phyloP scores from a whole-genome alignment of 2,888 invertebrate genomes.

The Drosophila anomalata region DNA sequence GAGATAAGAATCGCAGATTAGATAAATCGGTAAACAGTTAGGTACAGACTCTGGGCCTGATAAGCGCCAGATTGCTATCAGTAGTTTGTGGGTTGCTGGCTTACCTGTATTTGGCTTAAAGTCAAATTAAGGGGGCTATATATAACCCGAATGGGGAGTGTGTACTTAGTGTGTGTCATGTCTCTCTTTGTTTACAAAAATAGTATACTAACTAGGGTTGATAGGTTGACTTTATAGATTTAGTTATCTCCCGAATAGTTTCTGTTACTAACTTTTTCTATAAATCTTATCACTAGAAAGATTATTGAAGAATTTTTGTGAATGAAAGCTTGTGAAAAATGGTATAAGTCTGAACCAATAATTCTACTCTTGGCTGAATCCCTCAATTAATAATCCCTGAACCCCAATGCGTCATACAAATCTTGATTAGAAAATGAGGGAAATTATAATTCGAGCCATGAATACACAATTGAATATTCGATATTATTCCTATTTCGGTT shows the following conservation, averaged over 20 bases:
- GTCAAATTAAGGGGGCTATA: background rate
- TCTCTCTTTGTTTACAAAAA: background rate
- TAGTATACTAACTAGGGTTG: background rate
- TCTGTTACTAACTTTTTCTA: background rate
- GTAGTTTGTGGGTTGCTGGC: conserved; percentile 4
- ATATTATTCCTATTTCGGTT: conserved; percentile 37
- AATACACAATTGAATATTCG: conserved; percentile 49
- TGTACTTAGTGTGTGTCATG: conserved; percentile 4
- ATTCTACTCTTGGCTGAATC: background rate
- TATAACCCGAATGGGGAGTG: background rate
- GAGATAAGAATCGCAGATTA: conserved; percentile 55
- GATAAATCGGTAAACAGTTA: conserved; percentile 50
- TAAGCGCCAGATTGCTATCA: conserved; percentile 41
- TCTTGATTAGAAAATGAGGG: conserved; percentile 4
- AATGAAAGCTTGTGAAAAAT: conserved; percentile 12
- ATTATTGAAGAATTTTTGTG: conserved; percentile 9
- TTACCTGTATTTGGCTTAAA: conserved; percentile 21
- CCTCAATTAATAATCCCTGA: background rate
- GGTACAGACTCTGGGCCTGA: conserved; percentile 22
- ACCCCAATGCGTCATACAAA: background rate
- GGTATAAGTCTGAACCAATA: background rate
- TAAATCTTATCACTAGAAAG: conserved; percentile 14
- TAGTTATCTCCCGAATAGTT: conserved; percentile 3
- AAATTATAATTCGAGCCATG: conserved; percentile 23
- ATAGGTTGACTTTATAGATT: background rate